A percentile compares a stretch with the other conserved stretches of the same genome.
Evolutionary conservation across 2,113 vertebrate genomes (phyloP).

Genomic region (Ranitomeya imitator): DNA sequence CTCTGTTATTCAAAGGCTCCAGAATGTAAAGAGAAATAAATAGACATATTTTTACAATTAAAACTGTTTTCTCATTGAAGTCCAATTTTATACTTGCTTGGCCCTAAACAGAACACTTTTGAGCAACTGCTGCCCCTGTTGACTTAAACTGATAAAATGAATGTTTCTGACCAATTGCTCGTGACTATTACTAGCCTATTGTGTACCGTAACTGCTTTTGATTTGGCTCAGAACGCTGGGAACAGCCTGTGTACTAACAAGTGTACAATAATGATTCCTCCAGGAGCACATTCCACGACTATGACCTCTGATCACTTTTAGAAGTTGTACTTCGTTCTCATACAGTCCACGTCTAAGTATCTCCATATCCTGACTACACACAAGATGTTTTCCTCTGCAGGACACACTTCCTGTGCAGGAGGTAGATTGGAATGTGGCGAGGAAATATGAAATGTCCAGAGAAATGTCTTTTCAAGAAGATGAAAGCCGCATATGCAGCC

Average conservation of each 20-base stretch:
- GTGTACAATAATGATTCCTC: neutral
- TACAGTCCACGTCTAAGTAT: slow-evolving; percentile 6
- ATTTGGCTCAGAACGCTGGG: neutral
- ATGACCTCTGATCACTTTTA: neutral
- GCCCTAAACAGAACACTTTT: neutral
- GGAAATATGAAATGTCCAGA: slow-evolving; percentile 37
- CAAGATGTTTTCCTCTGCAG: slow-evolving; percentile 39
- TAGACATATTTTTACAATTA: neutral
- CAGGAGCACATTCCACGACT: neutral
- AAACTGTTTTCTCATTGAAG: neutral
- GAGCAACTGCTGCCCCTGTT: neutral
- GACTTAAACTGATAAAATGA: neutral
- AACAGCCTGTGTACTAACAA: neutral
- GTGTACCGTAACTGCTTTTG: neutral
- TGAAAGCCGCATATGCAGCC: neutral
- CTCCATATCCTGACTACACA: slow-evolving; percentile 27
- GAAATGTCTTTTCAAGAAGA: slow-evolving; percentile 21
- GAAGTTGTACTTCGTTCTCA: neutral
- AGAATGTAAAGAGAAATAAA: neutral
- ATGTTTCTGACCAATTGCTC: neutral
- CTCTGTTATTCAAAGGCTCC: too few relatives aligned
- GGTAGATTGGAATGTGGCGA: slow-evolving; percentile 25
- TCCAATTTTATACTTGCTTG: neutral
- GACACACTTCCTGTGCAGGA: slow-evolving; percentile 27
- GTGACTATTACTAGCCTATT: neutral